Base-by-base conservation (phyloP, 2,797 vertebrate genomes). In the Pempheris klunzingeri region DNA sequence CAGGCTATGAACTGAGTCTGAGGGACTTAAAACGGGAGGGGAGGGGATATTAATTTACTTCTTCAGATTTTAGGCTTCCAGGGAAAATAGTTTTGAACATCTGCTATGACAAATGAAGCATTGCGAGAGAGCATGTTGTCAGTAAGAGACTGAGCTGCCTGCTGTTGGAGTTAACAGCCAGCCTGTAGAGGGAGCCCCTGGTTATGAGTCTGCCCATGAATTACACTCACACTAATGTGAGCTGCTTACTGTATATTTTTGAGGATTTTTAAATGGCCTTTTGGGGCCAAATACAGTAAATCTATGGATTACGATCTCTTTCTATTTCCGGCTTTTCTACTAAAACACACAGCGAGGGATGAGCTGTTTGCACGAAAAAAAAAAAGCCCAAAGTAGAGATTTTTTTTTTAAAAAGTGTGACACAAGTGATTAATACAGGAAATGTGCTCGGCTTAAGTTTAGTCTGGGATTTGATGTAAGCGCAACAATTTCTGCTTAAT, bases 1-100 rank as follows among this genome's bases (percentile, higher is more conserved):
- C 92, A 93, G 92, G 93, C 93, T 94, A 92, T 93, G 94, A 94
- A 94, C 92, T 93, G 90, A 93, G 92, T 92, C 91, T 93, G 91
- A 85, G 91, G 90, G 93, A 94, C 93, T 94, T 91, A 88, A 88
- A 94, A 89, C 20, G 84, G 90, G 90, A 91, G 92, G 93, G 93
- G 93, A 90, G 92, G 90, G 93, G 88, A 95, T 95, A 95, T 96
- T 95, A 92, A 95, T 95, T 95, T 95, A 94, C 92, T 93, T 92
- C 92, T 92, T 93, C 91, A 90, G 85, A 95, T 94, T 95, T 95
- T 93, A 89, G 93, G 94, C 92, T 95, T 93, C 88, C 87, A 91
- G 92, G 92, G 92, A 92, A 93, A 94, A 93, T 93, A 93, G 91
- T 95, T 94, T 92, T 88, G 88, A 94, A 93, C 94, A 95, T 94